A percentile compares a stretch with the other conserved stretches of the same genome.
These are phyloP conservation scores for Odontocerum albicorne DNA, from an alignment of 2,888 invertebrate genomes.

Conservation along the genomic window DNA sequence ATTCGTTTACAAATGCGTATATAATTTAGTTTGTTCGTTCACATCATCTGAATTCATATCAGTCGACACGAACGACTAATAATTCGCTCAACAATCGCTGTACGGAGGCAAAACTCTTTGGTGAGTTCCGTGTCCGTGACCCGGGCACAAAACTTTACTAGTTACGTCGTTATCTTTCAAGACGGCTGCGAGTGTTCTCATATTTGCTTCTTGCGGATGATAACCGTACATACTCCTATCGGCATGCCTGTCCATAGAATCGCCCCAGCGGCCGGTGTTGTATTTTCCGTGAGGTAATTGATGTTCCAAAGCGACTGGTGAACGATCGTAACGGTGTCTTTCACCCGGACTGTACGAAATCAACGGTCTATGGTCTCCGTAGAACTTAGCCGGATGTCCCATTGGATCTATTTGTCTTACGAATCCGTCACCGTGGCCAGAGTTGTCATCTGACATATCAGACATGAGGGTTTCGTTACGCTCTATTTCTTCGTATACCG, in stretches of 20 bases:
- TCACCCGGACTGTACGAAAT: slow-evolving; percentile 77
- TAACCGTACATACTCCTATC: slow-evolving; percentile 55
- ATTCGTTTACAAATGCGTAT: too few species aligned
- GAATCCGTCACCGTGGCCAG: slow-evolving; percentile 62
- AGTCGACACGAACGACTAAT: too few species aligned
- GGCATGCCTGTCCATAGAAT: slow-evolving; percentile 54
- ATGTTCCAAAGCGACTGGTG: slow-evolving; percentile 44
- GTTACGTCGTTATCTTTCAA: slow-evolving; percentile 77
- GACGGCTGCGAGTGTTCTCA: slow-evolving; percentile 72
- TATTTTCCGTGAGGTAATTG: slow-evolving; percentile 50
- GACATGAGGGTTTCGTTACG: slow-evolving; percentile 72
- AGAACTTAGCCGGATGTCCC: slow-evolving; percentile 65
- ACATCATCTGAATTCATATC: too few species aligned
- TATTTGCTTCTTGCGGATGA: slow-evolving; percentile 58
- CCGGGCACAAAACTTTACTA: slow-evolving; percentile 44
- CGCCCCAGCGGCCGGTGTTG: slow-evolving; percentile 53
- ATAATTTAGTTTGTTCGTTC: too few species aligned
- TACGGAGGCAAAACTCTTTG: slow-evolving; percentile 61
- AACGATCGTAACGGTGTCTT: slow-evolving; percentile 52
- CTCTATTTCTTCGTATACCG: slow-evolving; percentile 82
- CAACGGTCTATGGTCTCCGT: slow-evolving; percentile 79
- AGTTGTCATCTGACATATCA: slow-evolving; percentile 74
- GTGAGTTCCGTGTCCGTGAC: slow-evolving; percentile 54
- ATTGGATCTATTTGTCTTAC: slow-evolving; percentile 69
- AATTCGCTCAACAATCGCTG: slow-evolving; percentile 67